Conservation (phyloP, 2,113 vertebrate genomes). For the Desmodus rotundus region DNA sequence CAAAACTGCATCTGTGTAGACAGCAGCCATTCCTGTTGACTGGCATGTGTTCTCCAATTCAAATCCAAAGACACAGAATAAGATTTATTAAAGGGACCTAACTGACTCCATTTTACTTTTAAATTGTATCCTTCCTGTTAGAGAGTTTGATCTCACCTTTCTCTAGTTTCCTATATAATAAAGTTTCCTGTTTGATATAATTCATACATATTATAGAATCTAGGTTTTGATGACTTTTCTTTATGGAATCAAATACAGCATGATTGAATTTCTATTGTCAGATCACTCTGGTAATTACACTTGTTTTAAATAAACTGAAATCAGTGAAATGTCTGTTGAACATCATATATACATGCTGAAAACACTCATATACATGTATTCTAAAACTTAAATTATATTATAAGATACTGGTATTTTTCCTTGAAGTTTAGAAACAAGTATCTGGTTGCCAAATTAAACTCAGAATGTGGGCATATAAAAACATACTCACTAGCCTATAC, state of each 20-base stretch:
- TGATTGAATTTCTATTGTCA: neutral
- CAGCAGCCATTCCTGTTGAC: neutral
- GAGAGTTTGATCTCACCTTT: neutral
- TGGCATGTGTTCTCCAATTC: neutral
- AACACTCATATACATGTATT: neutral
- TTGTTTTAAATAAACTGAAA: neutral
- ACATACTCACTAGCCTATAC: neutral
- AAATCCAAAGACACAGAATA: neutral
- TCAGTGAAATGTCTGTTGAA: constrained; percentile 9
- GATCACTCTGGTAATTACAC: neutral
- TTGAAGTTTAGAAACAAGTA: neutral
- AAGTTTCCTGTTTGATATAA: constrained; percentile 36
- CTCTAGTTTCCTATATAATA: neutral
- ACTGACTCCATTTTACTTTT: neutral
- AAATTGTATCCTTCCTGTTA: neutral
- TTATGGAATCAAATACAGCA: constrained; percentile 40
- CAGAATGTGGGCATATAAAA: neutral
- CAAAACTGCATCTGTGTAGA: neutral
- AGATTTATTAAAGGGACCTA: constrained; percentile 6
- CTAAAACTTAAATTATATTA: constrained; percentile 14
- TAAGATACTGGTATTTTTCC: neutral
- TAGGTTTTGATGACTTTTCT: constrained; percentile 1
- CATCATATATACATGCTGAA: neutral
- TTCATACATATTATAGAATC: neutral
- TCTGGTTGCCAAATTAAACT: neutral